Percentiles rank a stretch among this genome's conserved stretches.
Conservation (phyloP, 2,888 invertebrate genomes). For the Morpho helenor region DNA sequence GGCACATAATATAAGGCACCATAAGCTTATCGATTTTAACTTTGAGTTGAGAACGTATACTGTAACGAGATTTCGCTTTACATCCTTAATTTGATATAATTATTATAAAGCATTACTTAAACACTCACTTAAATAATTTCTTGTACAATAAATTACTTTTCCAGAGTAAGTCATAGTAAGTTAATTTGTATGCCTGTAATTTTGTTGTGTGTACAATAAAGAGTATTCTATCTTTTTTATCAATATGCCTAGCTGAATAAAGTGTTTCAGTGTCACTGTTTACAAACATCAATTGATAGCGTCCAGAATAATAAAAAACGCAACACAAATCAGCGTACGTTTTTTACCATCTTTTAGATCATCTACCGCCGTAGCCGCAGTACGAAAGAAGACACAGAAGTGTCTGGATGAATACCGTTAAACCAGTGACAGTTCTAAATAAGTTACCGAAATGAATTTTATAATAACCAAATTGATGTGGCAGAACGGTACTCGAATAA, state of each 20-base stretch:
- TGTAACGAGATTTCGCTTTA: too few species aligned
- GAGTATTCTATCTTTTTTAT: background rate
- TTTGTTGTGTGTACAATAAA: background rate
- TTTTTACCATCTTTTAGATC: slow-evolving; percentile 32
- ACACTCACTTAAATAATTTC: too few species aligned
- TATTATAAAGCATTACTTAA: too few species aligned
- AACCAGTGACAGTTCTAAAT: slow-evolving; percentile 21
- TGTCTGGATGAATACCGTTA: slow-evolving; percentile 38
- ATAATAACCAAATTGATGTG: slow-evolving; percentile 59
- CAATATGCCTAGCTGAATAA: background rate
- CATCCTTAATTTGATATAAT: too few species aligned
- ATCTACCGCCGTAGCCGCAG: slow-evolving; percentile 34
- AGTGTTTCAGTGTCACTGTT: slow-evolving; percentile 1
- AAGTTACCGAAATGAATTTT: slow-evolving; percentile 54
- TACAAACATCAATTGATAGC: slow-evolving; percentile 7
- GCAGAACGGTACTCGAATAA: slow-evolving; percentile 62
- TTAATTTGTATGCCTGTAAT: too few species aligned
- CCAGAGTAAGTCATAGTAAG: too few species aligned
- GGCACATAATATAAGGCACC: too few species aligned
- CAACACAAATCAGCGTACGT: slow-evolving; percentile 32
- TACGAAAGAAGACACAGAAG: slow-evolving; percentile 42
- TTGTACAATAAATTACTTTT: too few species aligned
- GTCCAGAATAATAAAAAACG: slow-evolving; percentile 13
- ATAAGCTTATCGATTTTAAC: too few species aligned
- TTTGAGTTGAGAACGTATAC: too few species aligned